Percentiles rank a stretch among this genome's conserved stretches.
Conservation (phyloP, 2,888 invertebrate genomes). For the Apeira syringaria region DNA sequence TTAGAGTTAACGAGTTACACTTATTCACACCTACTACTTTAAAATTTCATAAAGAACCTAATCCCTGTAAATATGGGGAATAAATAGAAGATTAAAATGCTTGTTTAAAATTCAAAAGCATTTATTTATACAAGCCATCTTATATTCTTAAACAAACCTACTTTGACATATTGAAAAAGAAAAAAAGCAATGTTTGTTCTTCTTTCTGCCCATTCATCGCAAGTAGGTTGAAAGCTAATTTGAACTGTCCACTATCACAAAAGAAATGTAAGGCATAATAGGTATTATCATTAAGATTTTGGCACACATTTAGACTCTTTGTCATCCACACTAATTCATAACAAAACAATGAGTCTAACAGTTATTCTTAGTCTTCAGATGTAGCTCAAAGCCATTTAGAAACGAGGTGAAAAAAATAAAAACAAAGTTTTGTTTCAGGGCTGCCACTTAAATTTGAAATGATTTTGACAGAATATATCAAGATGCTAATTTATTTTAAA, state of each 20-base stretch:
- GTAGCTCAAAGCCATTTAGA: slow-evolving; percentile 18
- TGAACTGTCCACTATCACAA: slow-evolving; percentile 3
- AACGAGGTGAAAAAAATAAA: slow-evolving; percentile 14
- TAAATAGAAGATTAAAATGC: too few relatives aligned
- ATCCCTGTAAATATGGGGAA: too few relatives aligned
- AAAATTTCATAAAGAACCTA: too few relatives aligned
- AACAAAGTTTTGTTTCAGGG: slow-evolving; percentile 14
- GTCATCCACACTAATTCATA: slow-evolving; percentile 12
- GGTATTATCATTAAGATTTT: slow-evolving; percentile 20
- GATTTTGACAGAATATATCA: too few relatives aligned
- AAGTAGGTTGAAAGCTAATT: slow-evolving; percentile 15
- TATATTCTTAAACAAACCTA: slow-evolving; percentile 2
- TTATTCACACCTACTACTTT: too few relatives aligned
- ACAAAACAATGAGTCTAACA: slow-evolving; percentile 18
- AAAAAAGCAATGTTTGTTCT: not conserved
- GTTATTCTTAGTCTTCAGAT: slow-evolving; percentile 17
- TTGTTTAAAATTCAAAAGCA: too few relatives aligned
- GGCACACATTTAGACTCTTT: slow-evolving; percentile 15
- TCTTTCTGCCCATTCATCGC: slow-evolving; percentile 3
- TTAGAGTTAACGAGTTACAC: too few relatives aligned
- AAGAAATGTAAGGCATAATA: slow-evolving; percentile 8
- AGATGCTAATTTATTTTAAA: too few relatives aligned
- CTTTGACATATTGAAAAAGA: slow-evolving; percentile 2
- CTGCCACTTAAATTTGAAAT: too few relatives aligned
- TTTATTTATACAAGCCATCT: too few relatives aligned